phyloP scores from a whole-genome alignment of 2,113 vertebrate species.

The Arizona elegans region DNA sequence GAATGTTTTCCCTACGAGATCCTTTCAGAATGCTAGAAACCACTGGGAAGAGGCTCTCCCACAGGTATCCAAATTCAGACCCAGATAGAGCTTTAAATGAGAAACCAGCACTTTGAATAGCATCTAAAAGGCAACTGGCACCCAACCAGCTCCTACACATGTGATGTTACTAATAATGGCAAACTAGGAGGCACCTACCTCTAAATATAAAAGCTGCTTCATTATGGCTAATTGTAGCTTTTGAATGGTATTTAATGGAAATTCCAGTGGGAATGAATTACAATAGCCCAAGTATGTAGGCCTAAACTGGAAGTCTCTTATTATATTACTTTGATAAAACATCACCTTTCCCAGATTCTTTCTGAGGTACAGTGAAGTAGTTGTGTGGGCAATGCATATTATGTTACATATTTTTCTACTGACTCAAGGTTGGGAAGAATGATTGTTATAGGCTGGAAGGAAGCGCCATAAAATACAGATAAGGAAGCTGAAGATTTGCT shows the following conservation, averaged over 20 bases:
- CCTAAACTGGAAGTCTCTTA: background rate
- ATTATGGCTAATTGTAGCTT: background rate
- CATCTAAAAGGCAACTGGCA: background rate
- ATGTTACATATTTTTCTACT: background rate
- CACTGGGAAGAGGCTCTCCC: background rate
- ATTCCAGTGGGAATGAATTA: background rate
- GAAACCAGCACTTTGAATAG: background rate
- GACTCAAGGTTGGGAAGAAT: background rate
- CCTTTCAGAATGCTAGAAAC: background rate
- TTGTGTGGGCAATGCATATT: background rate
- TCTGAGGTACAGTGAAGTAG: background rate
- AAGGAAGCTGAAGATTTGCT: background rate
- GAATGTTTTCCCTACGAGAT: background rate
- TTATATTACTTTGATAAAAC: background rate
- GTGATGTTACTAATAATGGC: background rate
- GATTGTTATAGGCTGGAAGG: background rate
- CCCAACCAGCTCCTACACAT: background rate
- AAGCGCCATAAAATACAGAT: background rate
- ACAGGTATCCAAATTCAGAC: background rate
- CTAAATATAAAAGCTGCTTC: background rate
- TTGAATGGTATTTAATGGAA: background rate
- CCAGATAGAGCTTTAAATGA: background rate
- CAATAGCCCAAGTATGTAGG: background rate
- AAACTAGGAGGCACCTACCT: background rate
- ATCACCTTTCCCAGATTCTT: background rate